Evolutionary conservation across 2,888 invertebrate genomes (phyloP), one percentile per base, ranked within the genome.

Genomic region (Microplitis manilae): DNA sequence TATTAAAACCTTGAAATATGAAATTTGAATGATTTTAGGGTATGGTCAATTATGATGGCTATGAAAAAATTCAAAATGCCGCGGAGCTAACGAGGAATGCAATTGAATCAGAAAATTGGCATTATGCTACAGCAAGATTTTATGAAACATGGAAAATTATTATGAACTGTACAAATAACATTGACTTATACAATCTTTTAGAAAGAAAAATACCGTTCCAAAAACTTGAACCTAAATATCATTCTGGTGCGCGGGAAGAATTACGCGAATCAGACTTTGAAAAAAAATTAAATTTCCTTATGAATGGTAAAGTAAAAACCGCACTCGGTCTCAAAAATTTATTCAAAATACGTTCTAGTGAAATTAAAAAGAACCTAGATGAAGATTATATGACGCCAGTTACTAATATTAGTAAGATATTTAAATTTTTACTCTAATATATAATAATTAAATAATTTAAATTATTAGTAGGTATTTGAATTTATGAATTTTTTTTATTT

Each of bases 311-410:
- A 59, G 95, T 97, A 0, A 93, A 92, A 81, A 81, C 92, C 79
- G 94, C 94, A 68, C 91, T 97, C 0, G 90, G 90, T 4, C 93
- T 96, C 73, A 30, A 76, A 1, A 72, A 5, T 8, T 38, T n/a
- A 6, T 96, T 96, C 94, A 94, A 94, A 73, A 91, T 91, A 0
- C 93, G 93, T 85, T 92, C 93, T 6, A 77, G 83, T 5, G 68
- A 79, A 0, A 95, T 96, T 0, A 96, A 95, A 85, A 81, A 86
- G 38, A 87, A 90, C 40, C 91, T 95, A 60, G 83, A 86, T 7
- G 92, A 83, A 6, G 96, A 96, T 86, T 96, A 96, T 85, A 96
- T 96, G 96, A 95, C 94, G 86, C 95, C 96, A 0, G 96, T 94
- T 38, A 93, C 93, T 2, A 90, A 93, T 77, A 91, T 92, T 87